A percentile compares a stretch with the other conserved stretches of the same genome.
Evolutionary conservation across 2,888 invertebrate genomes (phyloP).

Genomic region (Rapana venosa): DNA sequence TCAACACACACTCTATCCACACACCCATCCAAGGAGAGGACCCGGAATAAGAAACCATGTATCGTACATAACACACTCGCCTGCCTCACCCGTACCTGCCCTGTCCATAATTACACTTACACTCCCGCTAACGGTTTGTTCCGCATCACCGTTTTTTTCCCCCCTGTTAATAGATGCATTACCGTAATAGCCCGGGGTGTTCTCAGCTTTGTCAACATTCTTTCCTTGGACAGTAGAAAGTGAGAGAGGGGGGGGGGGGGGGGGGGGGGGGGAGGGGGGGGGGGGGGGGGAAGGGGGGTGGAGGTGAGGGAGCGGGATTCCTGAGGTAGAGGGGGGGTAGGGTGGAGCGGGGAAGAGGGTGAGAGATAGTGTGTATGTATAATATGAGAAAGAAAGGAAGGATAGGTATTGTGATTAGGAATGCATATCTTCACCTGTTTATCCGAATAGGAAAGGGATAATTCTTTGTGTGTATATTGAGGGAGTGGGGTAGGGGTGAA

Average conservation of each 20-base stretch:
- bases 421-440: no score
- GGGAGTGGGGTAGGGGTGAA: no score
- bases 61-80: no score
- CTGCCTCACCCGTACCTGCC: not conserved
- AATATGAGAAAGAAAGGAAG: no score
- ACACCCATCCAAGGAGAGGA: no score
- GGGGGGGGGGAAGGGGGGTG: not conserved
- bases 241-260: not conserved
- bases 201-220: slow-evolving; percentile 18
- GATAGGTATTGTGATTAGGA: no score
- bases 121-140: not conserved
- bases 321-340: not conserved
- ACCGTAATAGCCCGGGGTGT: slow-evolving; percentile 1
- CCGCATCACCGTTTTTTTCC: not conserved
- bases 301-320: not conserved
- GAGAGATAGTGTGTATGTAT: not conserved
- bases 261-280: not conserved
- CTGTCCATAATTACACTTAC: not conserved
- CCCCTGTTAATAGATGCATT: not conserved
- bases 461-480: no score
- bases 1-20: no score
- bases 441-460: no score
- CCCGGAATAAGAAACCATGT: no score
- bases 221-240: not conserved
- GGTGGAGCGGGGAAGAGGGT: not conserved